Base-by-base conservation (phyloP, 2,113 vertebrate genomes). In the Smithornis capensis region DNA sequence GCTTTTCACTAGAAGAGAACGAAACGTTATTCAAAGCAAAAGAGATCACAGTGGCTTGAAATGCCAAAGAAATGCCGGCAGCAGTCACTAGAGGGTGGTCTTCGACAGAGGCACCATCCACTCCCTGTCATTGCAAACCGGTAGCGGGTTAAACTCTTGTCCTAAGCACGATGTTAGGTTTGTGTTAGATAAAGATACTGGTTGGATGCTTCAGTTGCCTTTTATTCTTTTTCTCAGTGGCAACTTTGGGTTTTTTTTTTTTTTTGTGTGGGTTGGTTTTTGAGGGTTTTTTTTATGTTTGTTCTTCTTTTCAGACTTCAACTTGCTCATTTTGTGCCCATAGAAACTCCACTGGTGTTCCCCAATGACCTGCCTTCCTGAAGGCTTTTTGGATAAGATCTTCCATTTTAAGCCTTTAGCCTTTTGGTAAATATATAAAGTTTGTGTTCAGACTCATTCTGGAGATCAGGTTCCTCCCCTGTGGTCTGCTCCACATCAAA, bases 21-120 rank as follows among this genome's bases (percentile, higher is more conserved):
- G 35, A 55, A 31, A 27, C 35, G 29, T 4, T 31, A 44, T 11
- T 44, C 7, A 4, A 19, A 82, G 12, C 10, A 6, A 40, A 27
- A 65, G 22, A 28, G 44, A 31, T 52, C 2, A 6, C 0, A 7
- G 56, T 1, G 9, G 18, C 35, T 42, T 78, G 84, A 91, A 45
- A 83, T 40, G 56, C 24, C 52, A 37, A 53, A 77, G 60, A 74
- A 92, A 75, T 65, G 35, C 84, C 4, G 0, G 12, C 9, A 9
- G 44, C 42, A 14, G 92, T 75, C 92, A 71, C 87, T 94, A 92
- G 94, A 90, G 92, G 85, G 85, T 73, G 79, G 52, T 68, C 73
- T 77, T 47, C 16, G 33, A 63, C 67, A 76, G 81, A 82, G 44
- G 53, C 17, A 87, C 14, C 25, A 14, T 55, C 63, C 37, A 14